Evolutionary conservation across 2,797 vertebrate genomes (phyloP), one percentile per base, ranked within the genome.

Genomic region (Crossoptilon crossoptilon): DNA sequence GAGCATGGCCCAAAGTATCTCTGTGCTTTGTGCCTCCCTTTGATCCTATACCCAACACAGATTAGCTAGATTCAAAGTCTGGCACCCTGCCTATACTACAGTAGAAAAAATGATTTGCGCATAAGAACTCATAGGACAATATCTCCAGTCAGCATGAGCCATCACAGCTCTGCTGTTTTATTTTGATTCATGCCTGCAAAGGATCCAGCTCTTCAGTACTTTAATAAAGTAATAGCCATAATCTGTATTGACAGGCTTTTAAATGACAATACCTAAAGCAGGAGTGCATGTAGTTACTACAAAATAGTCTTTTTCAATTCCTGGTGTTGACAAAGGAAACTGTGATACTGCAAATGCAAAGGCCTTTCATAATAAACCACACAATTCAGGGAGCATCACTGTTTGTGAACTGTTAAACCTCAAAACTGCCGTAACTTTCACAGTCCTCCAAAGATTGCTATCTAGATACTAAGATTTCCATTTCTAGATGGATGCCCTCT

Each of bases 1-100:
- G 48, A 80, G 4, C 14, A 33, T 1, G 1, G n/a, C 22, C 29
- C 14, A 3, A 22, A 2, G 3, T 13, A 27, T n/a, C 27, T 35
- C 35, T n/a, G 19, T 44, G 16, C 62, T 71, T 83, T 74, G 53
- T 62, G 41, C 11, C 15, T 80, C n/a, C 29, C 16, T 58, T 53
- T 63, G 17, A 26, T 62, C 46, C 31, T 26, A 49, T 48, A 41
- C 27, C 24, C 21, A 26, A 7, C 27, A 67, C 9, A 71, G 48
- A 53, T 83, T 14, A 75, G 55, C 6, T 31, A 48, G 31, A 55
- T 8, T 44, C 31, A 49, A 46, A 41, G 21, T 55, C 24, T 79
- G 24, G 21, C 39, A 55, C 14, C 17, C 76, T 0, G n/a, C 53
- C 41, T 56, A 11, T 18, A 56, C 21, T 35, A 33, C 41, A 37